A percentile compares a stretch with the other conserved stretches of the same genome.
Conservation (phyloP, 2,797 vertebrate genomes). For the Octomys mimax region DNA sequence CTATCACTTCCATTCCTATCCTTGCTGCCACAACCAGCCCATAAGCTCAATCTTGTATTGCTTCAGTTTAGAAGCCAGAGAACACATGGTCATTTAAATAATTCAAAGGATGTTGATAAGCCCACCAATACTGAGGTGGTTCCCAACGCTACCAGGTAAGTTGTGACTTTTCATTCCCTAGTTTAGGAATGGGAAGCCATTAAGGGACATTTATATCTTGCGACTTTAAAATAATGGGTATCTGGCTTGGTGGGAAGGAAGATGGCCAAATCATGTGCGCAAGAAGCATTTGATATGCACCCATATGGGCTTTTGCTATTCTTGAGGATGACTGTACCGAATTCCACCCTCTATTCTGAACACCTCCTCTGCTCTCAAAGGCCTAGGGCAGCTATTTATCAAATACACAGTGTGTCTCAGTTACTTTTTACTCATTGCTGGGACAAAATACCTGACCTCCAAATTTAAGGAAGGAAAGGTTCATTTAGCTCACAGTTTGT, state of each 20-base stretch:
- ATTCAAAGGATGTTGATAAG: background rate
- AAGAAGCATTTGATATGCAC: constrained; percentile 27
- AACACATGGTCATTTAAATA: background rate
- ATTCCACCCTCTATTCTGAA: constrained; percentile 45
- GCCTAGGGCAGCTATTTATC: constrained; percentile 11
- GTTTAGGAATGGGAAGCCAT: background rate
- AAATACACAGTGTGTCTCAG: background rate
- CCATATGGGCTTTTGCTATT: constrained; percentile 70
- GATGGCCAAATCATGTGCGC: constrained; percentile 54
- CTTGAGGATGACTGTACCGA: constrained; percentile 14
- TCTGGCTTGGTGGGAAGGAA: constrained; percentile 57
- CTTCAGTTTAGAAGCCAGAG: background rate
- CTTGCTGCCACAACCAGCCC: too few relatives aligned
- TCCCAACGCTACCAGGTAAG: background rate
- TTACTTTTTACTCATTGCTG: too few relatives aligned
- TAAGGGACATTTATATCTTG: constrained; percentile 32
- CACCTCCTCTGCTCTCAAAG: constrained; percentile 69
- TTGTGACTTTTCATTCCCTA: background rate
- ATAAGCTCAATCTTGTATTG: background rate
- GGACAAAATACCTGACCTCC: too few relatives aligned
- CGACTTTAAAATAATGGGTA: constrained; percentile 14
- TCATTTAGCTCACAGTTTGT: too few relatives aligned
- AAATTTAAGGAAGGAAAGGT: too few relatives aligned
- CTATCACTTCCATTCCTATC: background rate
- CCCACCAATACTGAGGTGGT: background rate